These are phyloP conservation scores for Ochotona curzoniae DNA, from an alignment of 2,113 vertebrate species.

Conservation along the genomic window DNA sequence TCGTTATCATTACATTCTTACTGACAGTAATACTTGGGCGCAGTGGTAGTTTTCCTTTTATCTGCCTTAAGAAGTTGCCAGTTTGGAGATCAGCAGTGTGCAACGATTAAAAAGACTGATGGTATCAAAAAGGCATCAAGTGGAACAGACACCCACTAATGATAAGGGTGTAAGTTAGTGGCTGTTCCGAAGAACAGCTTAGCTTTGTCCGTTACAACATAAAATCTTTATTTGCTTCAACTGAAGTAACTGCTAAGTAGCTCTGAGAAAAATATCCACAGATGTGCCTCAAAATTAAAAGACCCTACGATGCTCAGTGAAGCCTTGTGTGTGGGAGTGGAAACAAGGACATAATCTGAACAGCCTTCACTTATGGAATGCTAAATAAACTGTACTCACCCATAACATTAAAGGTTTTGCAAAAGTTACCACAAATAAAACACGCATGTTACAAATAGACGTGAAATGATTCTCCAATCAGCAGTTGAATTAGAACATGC, in stretches of 20 bases:
- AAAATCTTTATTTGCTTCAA: background rate
- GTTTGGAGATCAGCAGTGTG: background rate
- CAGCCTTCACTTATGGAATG: background rate
- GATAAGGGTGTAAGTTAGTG: background rate
- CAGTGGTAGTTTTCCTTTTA: background rate
- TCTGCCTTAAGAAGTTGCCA: background rate
- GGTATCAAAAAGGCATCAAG: background rate
- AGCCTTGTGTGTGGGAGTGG: background rate
- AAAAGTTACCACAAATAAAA: conserved; percentile 4
- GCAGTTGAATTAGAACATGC: background rate
- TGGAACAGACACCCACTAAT: background rate
- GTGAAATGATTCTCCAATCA: background rate
- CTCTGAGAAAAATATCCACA: conserved; percentile 20
- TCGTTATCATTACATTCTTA: background rate
- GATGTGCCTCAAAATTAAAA: background rate
- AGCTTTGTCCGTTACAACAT: background rate
- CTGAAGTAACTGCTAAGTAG: background rate
- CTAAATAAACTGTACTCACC: background rate
- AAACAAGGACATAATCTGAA: background rate
- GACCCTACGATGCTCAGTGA: background rate
- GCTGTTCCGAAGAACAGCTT: background rate
- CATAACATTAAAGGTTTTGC: background rate
- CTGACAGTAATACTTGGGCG: conserved; percentile 20
- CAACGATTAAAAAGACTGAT: background rate
- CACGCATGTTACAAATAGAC: background rate